A percentile compares a stretch with the other conserved stretches of the same genome.
Conservation (phyloP, 2,797 vertebrate genomes). For the Margarornis squamiger region DNA sequence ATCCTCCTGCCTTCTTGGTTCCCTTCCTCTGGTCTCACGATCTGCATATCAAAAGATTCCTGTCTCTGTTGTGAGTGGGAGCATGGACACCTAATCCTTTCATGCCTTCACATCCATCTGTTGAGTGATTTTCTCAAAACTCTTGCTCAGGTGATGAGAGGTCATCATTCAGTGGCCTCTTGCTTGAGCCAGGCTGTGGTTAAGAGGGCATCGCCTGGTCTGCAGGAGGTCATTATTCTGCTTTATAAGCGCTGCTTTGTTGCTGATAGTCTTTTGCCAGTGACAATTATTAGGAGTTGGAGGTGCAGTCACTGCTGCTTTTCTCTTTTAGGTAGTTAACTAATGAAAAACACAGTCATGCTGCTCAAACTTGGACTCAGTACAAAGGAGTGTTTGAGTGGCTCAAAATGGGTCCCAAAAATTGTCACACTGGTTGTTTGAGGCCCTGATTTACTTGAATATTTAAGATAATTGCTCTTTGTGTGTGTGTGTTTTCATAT, state of each 20-base stretch:
- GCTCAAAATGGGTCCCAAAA: not conserved
- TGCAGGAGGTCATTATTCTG: not conserved
- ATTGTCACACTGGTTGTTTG: not conserved
- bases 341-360: not conserved
- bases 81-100: not conserved
- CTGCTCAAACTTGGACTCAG: not conserved
- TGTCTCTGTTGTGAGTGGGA: not conserved
- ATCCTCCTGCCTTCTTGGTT: not conserved
- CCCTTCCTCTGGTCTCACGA: not conserved
- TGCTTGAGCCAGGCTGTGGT: not conserved
- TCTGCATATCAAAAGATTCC: not conserved
- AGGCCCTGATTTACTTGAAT: not conserved
- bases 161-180: not conserved
- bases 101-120: not conserved
- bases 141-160: not conserved
- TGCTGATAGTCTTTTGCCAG: not conserved
- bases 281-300: not conserved
- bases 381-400: not conserved
- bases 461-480: not conserved
- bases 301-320: not conserved
- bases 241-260: not conserved
- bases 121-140: not conserved
- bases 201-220: not conserved
- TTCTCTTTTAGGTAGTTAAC: not conserved
- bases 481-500: not conserved